Evolutionary conservation across 1,140 invertebrate species (phyloP).

Genomic region (Pogonomyrmex barbatus): DNA sequence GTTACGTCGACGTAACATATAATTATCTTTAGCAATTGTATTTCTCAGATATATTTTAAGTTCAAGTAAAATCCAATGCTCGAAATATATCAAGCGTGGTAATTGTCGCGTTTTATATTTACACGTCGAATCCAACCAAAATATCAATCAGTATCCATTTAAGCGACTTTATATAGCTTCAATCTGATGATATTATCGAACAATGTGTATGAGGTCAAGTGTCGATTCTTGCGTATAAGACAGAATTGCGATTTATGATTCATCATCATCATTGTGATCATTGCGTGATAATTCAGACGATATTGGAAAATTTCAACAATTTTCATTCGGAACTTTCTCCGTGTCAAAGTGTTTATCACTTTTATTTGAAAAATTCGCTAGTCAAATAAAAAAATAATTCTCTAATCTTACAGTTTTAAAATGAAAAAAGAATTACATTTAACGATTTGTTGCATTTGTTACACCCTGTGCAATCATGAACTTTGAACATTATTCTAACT

Average conservation of each 20-base stretch:
- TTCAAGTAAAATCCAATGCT: background rate
- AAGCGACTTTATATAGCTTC: background rate
- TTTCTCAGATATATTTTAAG: background rate
- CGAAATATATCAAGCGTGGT: background rate
- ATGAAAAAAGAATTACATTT: background rate
- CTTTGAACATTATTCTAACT: background rate
- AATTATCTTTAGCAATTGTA: background rate
- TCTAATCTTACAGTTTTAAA: background rate
- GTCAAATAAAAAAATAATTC: background rate
- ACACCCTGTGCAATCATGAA: background rate
- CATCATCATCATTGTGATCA: background rate
- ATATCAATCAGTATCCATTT: background rate
- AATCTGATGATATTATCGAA: background rate
- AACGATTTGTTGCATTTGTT: background rate
- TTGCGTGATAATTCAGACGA: background rate
- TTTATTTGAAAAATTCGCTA: background rate
- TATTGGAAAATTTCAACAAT: background rate
- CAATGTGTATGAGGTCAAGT: conserved; percentile 14
- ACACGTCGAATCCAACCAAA: background rate
- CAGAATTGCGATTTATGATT: background rate
- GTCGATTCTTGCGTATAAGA: background rate
- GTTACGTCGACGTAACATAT: background rate
- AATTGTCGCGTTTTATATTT: background rate
- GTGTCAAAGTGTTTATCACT: background rate
- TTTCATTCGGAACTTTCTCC: background rate